phyloP scores from a whole-genome alignment of 2,113 vertebrate genomes.

The Ceratotherium simum region DNA sequence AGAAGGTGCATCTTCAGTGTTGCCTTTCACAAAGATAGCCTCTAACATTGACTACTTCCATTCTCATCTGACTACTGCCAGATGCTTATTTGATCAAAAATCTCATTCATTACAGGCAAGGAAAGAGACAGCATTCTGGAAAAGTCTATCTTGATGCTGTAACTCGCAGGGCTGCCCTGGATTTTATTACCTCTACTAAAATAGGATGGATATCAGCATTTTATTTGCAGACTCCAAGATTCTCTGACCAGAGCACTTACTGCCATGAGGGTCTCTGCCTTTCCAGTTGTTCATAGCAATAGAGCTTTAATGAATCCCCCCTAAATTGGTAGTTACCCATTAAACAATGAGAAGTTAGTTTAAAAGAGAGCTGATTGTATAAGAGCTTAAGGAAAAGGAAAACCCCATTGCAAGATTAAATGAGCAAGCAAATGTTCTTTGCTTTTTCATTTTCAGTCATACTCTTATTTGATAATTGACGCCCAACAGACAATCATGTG shows the following conservation, averaged over 20 bases:
- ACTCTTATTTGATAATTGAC: not conserved
- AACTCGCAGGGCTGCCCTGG: not conserved
- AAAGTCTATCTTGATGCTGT: not conserved
- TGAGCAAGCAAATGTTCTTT: not conserved
- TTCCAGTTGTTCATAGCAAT: not conserved
- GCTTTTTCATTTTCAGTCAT: not conserved
- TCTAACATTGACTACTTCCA: not conserved
- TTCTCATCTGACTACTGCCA: not conserved
- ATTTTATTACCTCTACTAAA: not conserved
- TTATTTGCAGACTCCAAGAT: slow-evolving; percentile 19
- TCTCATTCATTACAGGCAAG: not conserved
- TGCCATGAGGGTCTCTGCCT: not conserved
- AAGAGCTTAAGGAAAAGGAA: not conserved
- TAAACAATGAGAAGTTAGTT: slow-evolving; percentile 7
- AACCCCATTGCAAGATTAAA: not conserved
- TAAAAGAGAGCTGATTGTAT: not conserved
- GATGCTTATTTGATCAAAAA: slow-evolving; percentile 29
- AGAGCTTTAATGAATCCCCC: not conserved
- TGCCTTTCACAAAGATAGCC: not conserved
- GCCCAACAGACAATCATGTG: not conserved
- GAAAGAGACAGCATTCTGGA: not conserved
- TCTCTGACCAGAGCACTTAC: not conserved
- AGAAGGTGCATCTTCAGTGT: not conserved
- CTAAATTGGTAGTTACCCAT: not conserved
- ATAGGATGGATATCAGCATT: not conserved